phyloP scores from a whole-genome alignment of 2,888 invertebrate species.

The Drosophila picticornis region DNA sequence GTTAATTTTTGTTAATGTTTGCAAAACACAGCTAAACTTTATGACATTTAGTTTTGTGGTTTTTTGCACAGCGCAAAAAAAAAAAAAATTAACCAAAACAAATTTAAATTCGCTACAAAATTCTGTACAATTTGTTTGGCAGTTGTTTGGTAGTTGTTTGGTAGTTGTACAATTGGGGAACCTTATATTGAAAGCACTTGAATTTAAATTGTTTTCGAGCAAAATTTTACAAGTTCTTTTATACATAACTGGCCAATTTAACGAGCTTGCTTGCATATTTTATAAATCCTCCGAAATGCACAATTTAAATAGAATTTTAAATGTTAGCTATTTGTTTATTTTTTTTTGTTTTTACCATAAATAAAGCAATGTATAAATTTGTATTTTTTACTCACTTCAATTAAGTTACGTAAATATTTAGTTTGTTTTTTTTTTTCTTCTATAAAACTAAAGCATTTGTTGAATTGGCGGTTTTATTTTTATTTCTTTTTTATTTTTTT shows the following conservation, averaged over 20 bases:
- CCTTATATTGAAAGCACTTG: not conserved
- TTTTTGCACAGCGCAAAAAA: not conserved
- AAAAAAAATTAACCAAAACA: constrained; percentile 15
- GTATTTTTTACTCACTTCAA: not conserved
- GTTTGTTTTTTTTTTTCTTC: not conserved
- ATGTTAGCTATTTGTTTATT: not conserved
- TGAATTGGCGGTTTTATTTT: not conserved
- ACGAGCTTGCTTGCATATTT: not conserved
- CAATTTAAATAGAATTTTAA: not conserved
- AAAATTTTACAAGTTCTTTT: not conserved
- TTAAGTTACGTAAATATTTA: not conserved
- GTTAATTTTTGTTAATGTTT: constrained; percentile 68
- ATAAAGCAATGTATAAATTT: not conserved
- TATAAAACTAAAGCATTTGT: not conserved
- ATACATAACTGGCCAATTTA: not conserved
- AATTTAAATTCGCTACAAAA: constrained; percentile 18
- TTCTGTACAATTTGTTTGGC: not conserved
- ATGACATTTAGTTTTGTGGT: constrained; percentile 31
- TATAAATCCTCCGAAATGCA: not conserved
- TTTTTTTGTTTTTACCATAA: not conserved
- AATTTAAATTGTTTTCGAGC: not conserved
- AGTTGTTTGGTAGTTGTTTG: not conserved
- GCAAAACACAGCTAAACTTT: constrained; percentile 30
- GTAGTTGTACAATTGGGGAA: not conserved
- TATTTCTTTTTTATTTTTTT: constrained; percentile 5